phyloP scores from a whole-genome alignment of 2,113 vertebrate genomes.

The Notiomystis cincta region DNA sequence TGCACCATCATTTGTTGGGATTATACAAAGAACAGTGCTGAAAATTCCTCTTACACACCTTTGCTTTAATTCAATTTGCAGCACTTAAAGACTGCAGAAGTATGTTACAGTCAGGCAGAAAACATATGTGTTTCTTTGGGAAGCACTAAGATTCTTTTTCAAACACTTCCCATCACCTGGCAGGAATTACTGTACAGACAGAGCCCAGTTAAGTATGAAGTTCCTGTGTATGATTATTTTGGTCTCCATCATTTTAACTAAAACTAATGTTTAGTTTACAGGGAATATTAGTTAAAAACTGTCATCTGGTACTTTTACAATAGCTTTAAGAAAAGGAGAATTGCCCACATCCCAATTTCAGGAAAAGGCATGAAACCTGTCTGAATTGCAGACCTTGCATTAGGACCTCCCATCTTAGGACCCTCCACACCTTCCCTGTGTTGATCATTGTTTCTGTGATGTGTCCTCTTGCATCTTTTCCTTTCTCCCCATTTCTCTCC shows the following conservation, averaged over 20 bases:
- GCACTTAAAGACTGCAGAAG: neutral
- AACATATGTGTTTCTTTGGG: neutral
- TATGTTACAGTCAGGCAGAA: neutral
- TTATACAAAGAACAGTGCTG: neutral
- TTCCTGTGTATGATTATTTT: neutral
- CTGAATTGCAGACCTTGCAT: neutral
- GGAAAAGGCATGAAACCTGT: neutral
- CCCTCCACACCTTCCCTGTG: neutral
- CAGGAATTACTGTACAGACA: neutral
- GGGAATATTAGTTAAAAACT: neutral
- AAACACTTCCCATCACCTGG: neutral
- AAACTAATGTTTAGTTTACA: neutral
- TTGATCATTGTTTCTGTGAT: neutral
- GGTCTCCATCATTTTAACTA: neutral
- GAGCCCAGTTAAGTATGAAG: neutral
- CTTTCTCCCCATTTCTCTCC: neutral
- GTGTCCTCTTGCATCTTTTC: neutral
- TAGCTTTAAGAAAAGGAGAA: neutral
- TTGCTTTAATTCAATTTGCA: neutral
- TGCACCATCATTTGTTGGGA: neutral
- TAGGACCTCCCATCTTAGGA: neutral
- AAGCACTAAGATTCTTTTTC: neutral
- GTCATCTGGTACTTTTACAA: neutral
- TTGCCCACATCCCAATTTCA: neutral
- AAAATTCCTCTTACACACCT: neutral